Evolutionary conservation across 2,113 vertebrate species (phyloP).

Genomic region (Cygnus atratus): DNA sequence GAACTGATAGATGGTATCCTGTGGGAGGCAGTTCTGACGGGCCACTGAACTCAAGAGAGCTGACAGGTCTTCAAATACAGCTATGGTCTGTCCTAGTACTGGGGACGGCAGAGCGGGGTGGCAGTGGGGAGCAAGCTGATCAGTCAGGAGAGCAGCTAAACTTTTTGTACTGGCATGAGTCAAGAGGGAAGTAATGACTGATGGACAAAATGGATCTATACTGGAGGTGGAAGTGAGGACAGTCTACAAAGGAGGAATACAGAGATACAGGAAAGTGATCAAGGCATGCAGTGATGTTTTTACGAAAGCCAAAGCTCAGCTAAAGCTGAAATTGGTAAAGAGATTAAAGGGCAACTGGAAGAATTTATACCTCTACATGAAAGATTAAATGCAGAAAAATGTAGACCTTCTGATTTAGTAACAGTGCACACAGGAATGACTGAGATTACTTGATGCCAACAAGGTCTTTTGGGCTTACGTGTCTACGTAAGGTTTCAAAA

Average conservation of each 20-base stretch:
- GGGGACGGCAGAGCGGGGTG: too few relatives aligned
- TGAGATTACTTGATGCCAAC: background rate
- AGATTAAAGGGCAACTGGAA: background rate
- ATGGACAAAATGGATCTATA: background rate
- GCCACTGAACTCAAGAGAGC: background rate
- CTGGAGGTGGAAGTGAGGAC: background rate
- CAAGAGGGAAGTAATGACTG: background rate
- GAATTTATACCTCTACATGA: background rate
- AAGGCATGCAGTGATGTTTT: background rate
- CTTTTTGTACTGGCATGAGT: too few relatives aligned
- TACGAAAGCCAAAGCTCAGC: background rate
- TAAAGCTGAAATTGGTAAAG: too few relatives aligned
- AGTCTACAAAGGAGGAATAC: too few relatives aligned
- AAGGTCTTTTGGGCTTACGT: background rate
- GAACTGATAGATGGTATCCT: background rate
- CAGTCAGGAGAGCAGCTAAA: too few relatives aligned
- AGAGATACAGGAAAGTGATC: background rate
- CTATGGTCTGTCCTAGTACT: background rate
- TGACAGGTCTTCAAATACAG: background rate
- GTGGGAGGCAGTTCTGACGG: background rate
- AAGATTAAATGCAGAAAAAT: background rate
- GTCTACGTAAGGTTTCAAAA: background rate
- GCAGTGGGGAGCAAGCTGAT: too few relatives aligned
- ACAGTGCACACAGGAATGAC: background rate
- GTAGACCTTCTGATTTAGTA: background rate